Conservation (phyloP, 2,797 vertebrate species). For the Enteromius thamalakanensis region DNA sequence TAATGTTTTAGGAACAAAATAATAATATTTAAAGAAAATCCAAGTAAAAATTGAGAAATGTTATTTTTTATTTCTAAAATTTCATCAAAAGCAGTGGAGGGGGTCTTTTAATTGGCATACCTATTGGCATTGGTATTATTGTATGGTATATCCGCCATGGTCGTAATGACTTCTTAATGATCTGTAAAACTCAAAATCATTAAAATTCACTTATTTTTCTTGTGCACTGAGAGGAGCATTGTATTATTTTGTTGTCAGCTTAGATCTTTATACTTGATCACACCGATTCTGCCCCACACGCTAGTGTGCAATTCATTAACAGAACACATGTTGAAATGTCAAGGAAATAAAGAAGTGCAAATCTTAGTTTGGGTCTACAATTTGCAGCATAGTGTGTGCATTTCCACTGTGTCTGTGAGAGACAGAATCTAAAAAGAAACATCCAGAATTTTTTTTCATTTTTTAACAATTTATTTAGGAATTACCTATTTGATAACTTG, state of each 20-base stretch:
- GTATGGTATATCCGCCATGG: not conserved
- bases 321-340: conserved; percentile 39
- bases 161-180: not conserved
- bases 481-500: too few species aligned
- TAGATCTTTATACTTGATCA: not conserved
- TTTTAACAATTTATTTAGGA: too few species aligned
- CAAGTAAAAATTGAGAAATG: not conserved
- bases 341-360: conserved; percentile 40
- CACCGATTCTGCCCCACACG: not conserved
- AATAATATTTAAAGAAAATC: not conserved
- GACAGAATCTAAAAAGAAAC: too few species aligned
- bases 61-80: not conserved
- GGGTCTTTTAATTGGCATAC: not conserved
- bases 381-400: too few species aligned
- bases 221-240: too few species aligned
- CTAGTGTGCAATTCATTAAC: not conserved
- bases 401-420: too few species aligned
- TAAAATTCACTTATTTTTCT: not conserved
- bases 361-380: conserved; percentile 18
- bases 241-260: too few species aligned
- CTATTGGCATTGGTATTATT: not conserved
- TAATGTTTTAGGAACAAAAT: not conserved
- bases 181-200: not conserved
- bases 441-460: too few species aligned
- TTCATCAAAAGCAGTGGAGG: too few species aligned